Evolutionary conservation across 2,113 vertebrate genomes (phyloP).

Genomic region (Colistium nudipinnis): DNA sequence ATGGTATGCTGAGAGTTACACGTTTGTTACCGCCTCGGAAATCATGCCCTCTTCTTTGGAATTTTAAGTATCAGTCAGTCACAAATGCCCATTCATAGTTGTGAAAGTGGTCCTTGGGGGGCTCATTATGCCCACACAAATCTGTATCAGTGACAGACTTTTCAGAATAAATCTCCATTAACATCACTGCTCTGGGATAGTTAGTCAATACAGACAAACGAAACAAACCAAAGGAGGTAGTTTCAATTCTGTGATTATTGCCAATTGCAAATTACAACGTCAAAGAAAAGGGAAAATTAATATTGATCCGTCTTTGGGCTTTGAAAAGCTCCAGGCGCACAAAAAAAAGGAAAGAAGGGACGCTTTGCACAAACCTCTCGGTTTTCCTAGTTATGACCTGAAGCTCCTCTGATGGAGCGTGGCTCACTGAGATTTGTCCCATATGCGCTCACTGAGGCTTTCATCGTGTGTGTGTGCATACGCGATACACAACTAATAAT

Average conservation of each 20-base stretch:
- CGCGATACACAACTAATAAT: slow-evolving; percentile 23
- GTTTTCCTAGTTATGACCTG: slow-evolving; percentile 19
- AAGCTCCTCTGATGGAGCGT: slow-evolving; percentile 28
- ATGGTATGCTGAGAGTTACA: slow-evolving; percentile 1
- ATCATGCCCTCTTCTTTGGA: slow-evolving; percentile 30
- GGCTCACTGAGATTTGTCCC: slow-evolving; percentile 27
- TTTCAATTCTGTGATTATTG: slow-evolving; percentile 27
- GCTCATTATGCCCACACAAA: slow-evolving; percentile 62
- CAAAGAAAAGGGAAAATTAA: slow-evolving; percentile 7
- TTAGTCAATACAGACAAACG: slow-evolving; percentile 41
- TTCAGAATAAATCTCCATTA: slow-evolving; percentile 64
- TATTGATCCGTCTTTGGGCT: slow-evolving; percentile 25
- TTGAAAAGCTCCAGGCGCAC: slow-evolving; percentile 25
- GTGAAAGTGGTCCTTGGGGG: slow-evolving; percentile 47
- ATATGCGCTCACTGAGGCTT: slow-evolving; percentile 35
- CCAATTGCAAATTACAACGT: slow-evolving; percentile 29
- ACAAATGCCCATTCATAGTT: slow-evolving; percentile 54
- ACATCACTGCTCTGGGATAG: slow-evolving; percentile 35
- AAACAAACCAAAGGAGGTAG: slow-evolving; percentile 31
- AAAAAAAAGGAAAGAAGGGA: slow-evolving; percentile 9
- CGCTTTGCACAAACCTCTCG: slow-evolving; percentile 9
- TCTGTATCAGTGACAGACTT: slow-evolving; percentile 57
- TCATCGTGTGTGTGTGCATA: slow-evolving; percentile 6
- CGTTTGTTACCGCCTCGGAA: neutral
- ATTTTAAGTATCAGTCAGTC: slow-evolving; percentile 57